These are phyloP conservation scores for Oophaga pumilio DNA, from an alignment of 2,113 vertebrate genomes.

Conservation along the genomic window DNA sequence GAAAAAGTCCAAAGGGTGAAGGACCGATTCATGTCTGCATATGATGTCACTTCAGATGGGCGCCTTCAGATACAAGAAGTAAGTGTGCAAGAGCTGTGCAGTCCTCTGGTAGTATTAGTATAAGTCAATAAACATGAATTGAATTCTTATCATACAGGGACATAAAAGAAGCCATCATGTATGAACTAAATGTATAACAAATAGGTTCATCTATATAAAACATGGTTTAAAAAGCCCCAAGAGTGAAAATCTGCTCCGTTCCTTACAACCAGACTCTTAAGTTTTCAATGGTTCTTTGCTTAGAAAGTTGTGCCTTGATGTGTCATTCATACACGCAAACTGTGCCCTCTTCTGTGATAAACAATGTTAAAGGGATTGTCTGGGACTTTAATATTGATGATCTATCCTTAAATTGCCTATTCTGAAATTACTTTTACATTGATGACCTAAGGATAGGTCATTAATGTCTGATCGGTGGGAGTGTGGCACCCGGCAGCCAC, in stretches of 20 bases:
- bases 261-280: not conserved
- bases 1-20: slow-evolving; percentile 81
- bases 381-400: too few species aligned
- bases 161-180: not conserved
- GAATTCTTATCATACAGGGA: not conserved
- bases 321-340: not conserved
- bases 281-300: not conserved
- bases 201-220: too few species aligned
- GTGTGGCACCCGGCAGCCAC: too few species aligned
- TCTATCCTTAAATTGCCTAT: too few species aligned
- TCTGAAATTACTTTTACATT: too few species aligned
- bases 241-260: too few species aligned
- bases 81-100: slow-evolving; percentile 22
- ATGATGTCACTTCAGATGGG: slow-evolving; percentile 76
- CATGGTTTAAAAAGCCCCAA: too few species aligned
- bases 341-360: too few species aligned
- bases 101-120: not conserved
- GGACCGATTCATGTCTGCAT: slow-evolving; percentile 80
- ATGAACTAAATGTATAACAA: too few species aligned
- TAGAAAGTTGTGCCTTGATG: not conserved
- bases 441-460: too few species aligned
- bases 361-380: too few species aligned
- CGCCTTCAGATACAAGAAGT: slow-evolving; percentile 90
- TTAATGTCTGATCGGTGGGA: too few species aligned
- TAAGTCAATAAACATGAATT: not conserved